These are phyloP conservation scores for Pipistrellus pipistrellus DNA, from an alignment of 2,797 vertebrate genomes.

Conservation along the genomic window DNA sequence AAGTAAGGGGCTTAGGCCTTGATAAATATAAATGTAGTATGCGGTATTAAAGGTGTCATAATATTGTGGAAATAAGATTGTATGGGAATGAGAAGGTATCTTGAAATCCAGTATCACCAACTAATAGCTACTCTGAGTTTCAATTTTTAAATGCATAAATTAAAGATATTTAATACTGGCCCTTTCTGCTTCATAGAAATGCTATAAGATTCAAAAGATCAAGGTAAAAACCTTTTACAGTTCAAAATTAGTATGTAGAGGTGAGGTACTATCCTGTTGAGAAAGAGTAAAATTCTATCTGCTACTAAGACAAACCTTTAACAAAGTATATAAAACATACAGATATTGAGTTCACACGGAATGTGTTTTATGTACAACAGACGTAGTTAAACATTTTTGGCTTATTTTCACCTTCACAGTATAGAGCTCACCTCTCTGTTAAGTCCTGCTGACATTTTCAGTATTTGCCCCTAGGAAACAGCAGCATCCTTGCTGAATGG, in stretches of 20 bases:
- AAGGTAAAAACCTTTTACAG: neutral
- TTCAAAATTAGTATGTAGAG: conserved; percentile 28
- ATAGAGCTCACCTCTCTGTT: conserved; percentile 3
- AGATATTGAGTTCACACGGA: neutral
- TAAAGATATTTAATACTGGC: neutral
- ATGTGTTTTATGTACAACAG: neutral
- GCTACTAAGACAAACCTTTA: neutral
- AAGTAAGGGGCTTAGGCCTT: neutral
- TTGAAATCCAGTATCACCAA: neutral
- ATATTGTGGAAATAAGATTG: neutral
- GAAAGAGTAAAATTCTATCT: neutral
- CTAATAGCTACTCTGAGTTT: neutral
- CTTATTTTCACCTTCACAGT: conserved; percentile 51
- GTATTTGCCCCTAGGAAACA: conserved; percentile 44
- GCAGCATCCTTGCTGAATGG: conserved; percentile 61
- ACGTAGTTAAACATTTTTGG: conserved; percentile 33
- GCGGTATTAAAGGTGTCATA: neutral
- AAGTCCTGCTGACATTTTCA: conserved; percentile 72
- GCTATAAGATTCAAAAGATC: neutral
- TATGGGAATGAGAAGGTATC: neutral
- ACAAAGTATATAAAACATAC: neutral
- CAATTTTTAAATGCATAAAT: neutral
- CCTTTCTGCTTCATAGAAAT: neutral
- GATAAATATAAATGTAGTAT: neutral
- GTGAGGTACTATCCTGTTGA: neutral